A percentile compares a stretch with the other conserved stretches of the same genome.
Evolutionary conservation across 2,797 vertebrate species (phyloP).

Genomic region (Pagetopsis macropterus): DNA sequence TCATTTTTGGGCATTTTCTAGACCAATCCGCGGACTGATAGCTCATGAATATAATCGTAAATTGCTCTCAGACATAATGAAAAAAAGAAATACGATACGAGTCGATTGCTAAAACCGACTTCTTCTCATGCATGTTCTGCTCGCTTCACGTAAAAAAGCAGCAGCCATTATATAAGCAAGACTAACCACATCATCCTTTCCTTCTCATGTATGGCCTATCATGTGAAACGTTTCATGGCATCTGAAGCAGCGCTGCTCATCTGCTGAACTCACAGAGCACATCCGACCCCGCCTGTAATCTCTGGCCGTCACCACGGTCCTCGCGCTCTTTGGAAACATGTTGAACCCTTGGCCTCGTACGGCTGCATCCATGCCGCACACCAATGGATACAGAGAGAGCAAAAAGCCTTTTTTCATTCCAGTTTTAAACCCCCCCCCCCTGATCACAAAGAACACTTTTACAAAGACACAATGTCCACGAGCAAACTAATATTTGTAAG

Average conservation of each 20-base stretch:
- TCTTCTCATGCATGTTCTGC: no score
- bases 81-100: no score
- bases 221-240: slow-evolving; percentile 13
- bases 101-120: neutral
- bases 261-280: neutral
- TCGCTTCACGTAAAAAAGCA: neutral
- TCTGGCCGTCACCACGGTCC: slow-evolving; percentile 8
- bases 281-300: slow-evolving; percentile 28
- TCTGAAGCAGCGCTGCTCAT: neutral
- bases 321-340: slow-evolving; percentile 33
- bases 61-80: no score
- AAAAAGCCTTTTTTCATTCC: slow-evolving; percentile 26
- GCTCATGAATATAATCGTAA: no score
- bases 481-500: neutral
- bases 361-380: slow-evolving; percentile 5
- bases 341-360: slow-evolving; percentile 50
- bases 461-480: neutral
- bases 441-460: neutral
- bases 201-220: neutral
- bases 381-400: slow-evolving; percentile 5
- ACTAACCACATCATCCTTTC: neutral
- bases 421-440: slow-evolving; percentile 13
- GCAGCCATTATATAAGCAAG: neutral
- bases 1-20: no score
- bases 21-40: no score